These are phyloP conservation scores for Congeria kusceri DNA, from an alignment of 2,888 invertebrate species.

Conservation along the genomic window DNA sequence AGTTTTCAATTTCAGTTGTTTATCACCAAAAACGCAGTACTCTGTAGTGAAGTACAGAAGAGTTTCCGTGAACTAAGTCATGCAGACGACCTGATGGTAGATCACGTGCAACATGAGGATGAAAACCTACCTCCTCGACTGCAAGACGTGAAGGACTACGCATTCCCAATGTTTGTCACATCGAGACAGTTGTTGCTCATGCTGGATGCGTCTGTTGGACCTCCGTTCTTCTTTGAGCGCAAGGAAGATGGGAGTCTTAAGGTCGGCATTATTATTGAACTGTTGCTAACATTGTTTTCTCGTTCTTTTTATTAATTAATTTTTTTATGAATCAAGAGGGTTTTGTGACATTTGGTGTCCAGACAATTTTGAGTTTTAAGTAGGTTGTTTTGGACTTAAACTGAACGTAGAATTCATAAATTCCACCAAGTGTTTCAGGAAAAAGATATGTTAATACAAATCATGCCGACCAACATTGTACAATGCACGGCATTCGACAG, in stretches of 20 bases:
- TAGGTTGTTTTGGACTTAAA: no score
- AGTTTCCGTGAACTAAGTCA: slow-evolving; percentile 78
- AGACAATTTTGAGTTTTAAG: no score
- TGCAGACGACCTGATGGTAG: slow-evolving; percentile 65
- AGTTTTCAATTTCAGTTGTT: slow-evolving; percentile 50
- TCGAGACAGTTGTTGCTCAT: slow-evolving; percentile 77
- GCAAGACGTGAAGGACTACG: slow-evolving; percentile 63
- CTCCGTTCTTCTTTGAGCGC: slow-evolving; percentile 76
- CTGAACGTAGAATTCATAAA: no score
- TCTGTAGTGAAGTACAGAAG: slow-evolving; percentile 81
- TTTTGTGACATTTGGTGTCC: no score
- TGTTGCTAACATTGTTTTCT: not conserved
- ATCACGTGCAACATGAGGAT: slow-evolving; percentile 58
- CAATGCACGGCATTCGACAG: no score
- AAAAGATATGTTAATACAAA: no score
- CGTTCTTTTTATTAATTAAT: no score
- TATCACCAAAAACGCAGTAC: slow-evolving; percentile 80
- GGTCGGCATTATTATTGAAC: slow-evolving; percentile 18
- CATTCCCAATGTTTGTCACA: slow-evolving; percentile 79
- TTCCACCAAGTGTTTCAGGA: no score
- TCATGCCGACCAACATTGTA: no score
- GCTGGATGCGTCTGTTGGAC: slow-evolving; percentile 78
- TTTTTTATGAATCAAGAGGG: not conserved
- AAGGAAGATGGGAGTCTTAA: slow-evolving; percentile 75
- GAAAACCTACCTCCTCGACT: slow-evolving; percentile 61